A percentile compares a stretch with the other conserved stretches of the same genome.
Evolutionary conservation across 1,140 invertebrate species (phyloP).

Genomic region (Leucophenga varia): DNA sequence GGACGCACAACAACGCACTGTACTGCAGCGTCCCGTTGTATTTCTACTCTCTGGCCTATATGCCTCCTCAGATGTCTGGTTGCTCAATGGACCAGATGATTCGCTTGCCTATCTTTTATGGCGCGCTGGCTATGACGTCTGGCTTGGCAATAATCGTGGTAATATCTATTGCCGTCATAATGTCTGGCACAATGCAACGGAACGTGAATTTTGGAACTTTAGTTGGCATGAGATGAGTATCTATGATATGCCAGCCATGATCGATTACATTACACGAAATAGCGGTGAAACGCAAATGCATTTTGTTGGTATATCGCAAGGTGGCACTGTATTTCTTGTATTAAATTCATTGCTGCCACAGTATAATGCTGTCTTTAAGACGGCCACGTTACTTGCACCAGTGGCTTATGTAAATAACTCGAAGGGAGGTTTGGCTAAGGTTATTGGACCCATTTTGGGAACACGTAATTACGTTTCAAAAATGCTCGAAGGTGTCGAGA

Average conservation of each 20-base stretch:
- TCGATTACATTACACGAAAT: constrained; percentile 64
- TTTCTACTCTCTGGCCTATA: constrained; percentile 72
- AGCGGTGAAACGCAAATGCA: constrained; percentile 57
- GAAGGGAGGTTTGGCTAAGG: constrained; percentile 48
- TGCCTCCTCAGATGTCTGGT: constrained; percentile 58
- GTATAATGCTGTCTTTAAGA: constrained; percentile 63
- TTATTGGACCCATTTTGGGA: constrained; percentile 44
- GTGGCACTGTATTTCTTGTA: constrained; percentile 62
- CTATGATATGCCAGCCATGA: constrained; percentile 69
- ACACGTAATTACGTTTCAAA: constrained; percentile 54
- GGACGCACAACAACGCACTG: constrained; percentile 45
- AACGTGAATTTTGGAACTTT: constrained; percentile 56
- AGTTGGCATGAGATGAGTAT: constrained; percentile 74
- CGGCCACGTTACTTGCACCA: constrained; percentile 62
- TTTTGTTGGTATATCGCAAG: constrained; percentile 63
- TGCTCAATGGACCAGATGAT: constrained; percentile 46
- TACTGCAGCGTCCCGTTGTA: constrained; percentile 66
- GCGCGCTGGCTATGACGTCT: constrained; percentile 71
- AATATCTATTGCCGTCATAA: constrained; percentile 67
- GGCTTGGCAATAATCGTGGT: constrained; percentile 73
- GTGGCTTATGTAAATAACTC: constrained; percentile 59
- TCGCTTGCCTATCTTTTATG: constrained; percentile 64
- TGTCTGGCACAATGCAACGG: constrained; percentile 55
- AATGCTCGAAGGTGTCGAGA: constrained; percentile 61
- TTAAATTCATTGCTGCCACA: constrained; percentile 60